Conservation (phyloP, 2,888 invertebrate genomes). For the Muschampia plurimacula region DNA sequence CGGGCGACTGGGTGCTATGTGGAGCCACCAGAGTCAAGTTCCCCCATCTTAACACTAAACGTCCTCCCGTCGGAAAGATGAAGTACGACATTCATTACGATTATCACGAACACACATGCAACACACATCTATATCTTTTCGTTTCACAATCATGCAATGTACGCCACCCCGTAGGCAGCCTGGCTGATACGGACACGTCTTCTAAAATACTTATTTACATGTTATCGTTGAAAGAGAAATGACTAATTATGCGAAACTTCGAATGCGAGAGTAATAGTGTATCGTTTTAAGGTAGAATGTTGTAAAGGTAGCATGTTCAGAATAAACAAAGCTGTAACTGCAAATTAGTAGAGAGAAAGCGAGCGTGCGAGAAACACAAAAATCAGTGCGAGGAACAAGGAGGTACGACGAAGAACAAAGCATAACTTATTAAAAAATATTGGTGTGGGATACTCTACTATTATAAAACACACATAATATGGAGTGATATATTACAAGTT, state of each 20-base stretch:
- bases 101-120: conserved; percentile 82
- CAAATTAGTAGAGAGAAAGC: conserved; percentile 68
- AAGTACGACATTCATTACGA: conserved; percentile 81
- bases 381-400: conserved; percentile 75
- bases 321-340: conserved; percentile 58
- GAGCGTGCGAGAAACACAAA: conserved; percentile 68
- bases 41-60: conserved; percentile 80
- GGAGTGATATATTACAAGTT: conserved; percentile 48
- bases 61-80: conserved; percentile 78
- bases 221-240: conserved; percentile 63
- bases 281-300: conserved; percentile 71
- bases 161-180: conserved; percentile 57
- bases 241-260: conserved; percentile 70
- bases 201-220: conserved; percentile 67
- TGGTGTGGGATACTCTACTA: conserved; percentile 21
- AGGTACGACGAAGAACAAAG: conserved; percentile 58
- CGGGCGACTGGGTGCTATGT: conserved; percentile 74
- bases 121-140: conserved; percentile 79
- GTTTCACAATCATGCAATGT: conserved; percentile 81
- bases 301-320: conserved; percentile 64
- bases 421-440: conserved; percentile 32
- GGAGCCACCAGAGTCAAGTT: conserved; percentile 84
- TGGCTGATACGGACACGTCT: conserved; percentile 51
- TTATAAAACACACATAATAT: conserved; percentile 9
- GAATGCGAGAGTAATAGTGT: conserved; percentile 71